phyloP scores from a whole-genome alignment of 2,113 vertebrate genomes.

The Corythornis madagascariensis region DNA sequence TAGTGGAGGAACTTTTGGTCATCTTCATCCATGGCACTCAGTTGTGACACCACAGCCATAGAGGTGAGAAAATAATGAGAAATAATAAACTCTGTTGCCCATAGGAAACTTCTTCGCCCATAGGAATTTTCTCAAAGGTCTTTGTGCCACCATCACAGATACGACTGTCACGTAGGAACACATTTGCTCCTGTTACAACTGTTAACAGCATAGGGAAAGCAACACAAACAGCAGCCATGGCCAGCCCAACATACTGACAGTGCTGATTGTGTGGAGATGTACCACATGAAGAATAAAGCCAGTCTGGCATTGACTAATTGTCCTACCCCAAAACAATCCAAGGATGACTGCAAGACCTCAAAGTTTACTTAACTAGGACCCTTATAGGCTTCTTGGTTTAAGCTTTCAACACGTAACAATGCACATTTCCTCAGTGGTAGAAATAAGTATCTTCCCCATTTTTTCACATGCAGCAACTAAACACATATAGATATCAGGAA shows the following conservation, averaged over 20 bases:
- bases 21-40: background rate
- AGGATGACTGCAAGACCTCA: background rate
- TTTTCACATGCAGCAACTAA: background rate
- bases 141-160: background rate
- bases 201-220: background rate
- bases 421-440: background rate
- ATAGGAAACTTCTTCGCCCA: background rate
- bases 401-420: background rate
- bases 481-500: no score
- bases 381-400: background rate
- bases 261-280: background rate
- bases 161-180: background rate
- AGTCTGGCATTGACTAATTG: background rate
- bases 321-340: background rate
- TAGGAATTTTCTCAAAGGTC: background rate
- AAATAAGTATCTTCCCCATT: background rate
- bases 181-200: background rate
- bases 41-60: accelerated
- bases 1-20: background rate
- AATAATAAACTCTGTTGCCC: background rate
- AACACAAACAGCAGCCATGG: background rate
- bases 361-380: background rate
- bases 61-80: background rate
- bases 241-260: accelerated
- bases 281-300: background rate